Conservation (phyloP, 2,113 vertebrate genomes). For the Coracopsis vasa region DNA sequence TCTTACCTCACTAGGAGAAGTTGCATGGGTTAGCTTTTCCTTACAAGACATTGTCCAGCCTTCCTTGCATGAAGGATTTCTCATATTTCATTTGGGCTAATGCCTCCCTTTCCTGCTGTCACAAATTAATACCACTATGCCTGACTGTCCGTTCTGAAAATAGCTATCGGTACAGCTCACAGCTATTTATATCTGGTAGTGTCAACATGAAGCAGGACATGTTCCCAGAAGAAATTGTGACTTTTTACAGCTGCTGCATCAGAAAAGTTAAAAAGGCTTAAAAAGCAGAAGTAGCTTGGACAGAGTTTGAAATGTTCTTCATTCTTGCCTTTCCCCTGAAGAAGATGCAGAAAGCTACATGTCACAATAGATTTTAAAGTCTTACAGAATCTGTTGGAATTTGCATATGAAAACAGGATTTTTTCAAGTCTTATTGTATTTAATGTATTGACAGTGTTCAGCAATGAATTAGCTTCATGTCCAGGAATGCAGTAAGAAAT, state of each 20-base stretch:
- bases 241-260: not conserved
- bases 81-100: constrained; percentile 68
- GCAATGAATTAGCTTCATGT: not conserved
- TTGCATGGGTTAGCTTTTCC: not conserved
- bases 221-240: constrained; percentile 41
- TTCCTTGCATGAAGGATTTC: not conserved
- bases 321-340: not conserved
- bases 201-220: constrained; percentile 65
- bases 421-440: not conserved
- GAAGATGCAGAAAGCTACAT: not conserved
- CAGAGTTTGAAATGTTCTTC: not conserved
- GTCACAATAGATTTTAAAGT: not conserved
- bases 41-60: not conserved
- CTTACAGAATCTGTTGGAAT: not conserved
- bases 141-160: constrained; percentile 46
- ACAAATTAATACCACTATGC: constrained; percentile 70
- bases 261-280: not conserved
- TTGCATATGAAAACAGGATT: not conserved
- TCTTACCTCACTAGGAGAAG: not conserved
- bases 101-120: constrained; percentile 43
- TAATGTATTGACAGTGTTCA: not conserved
- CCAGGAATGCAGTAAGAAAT: not conserved
- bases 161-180: constrained; percentile 13
- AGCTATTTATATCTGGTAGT: constrained; percentile 69
- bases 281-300: not conserved